These are phyloP conservation scores for Drosophila anceps DNA, from an alignment of 2,888 invertebrate genomes.

Conservation along the genomic window DNA sequence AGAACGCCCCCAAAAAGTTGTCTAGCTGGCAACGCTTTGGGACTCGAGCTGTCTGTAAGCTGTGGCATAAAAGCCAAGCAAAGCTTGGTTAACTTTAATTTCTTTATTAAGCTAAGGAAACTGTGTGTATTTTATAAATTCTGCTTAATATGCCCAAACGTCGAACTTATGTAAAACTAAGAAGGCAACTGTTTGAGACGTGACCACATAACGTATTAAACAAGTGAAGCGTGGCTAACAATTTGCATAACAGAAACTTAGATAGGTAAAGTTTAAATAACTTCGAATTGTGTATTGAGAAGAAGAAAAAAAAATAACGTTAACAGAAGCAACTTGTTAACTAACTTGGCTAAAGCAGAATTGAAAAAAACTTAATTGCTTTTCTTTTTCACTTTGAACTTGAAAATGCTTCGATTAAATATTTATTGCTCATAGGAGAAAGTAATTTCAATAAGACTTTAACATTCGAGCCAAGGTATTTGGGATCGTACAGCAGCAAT, in stretches of 20 bases:
- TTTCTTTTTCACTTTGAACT: not conserved
- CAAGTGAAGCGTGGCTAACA: not conserved
- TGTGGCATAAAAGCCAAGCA: not conserved
- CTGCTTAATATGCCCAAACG: not conserved
- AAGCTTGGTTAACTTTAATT: not conserved
- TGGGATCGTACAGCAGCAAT: not conserved
- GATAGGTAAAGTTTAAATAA: not conserved
- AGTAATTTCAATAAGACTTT: not conserved
- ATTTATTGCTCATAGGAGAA: not conserved
- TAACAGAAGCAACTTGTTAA: not conserved
- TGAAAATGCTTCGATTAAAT: not conserved
- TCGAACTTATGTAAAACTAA: not conserved
- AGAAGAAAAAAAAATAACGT: not conserved
- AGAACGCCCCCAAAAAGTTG: constrained; percentile 1
- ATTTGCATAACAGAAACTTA: constrained; percentile 1
- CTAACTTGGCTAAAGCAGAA: not conserved
- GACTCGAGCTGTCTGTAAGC: not conserved
- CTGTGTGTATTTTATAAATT: not conserved
- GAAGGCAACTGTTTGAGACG: not conserved
- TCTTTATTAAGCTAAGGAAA: not conserved
- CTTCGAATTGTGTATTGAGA: not conserved
- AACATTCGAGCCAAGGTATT: not conserved
- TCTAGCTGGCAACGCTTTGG: not conserved
- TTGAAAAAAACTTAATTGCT: not conserved
- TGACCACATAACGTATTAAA: not conserved